Conservation (phyloP, 2,113 vertebrate genomes). For the Vanacampus margaritifer region DNA sequence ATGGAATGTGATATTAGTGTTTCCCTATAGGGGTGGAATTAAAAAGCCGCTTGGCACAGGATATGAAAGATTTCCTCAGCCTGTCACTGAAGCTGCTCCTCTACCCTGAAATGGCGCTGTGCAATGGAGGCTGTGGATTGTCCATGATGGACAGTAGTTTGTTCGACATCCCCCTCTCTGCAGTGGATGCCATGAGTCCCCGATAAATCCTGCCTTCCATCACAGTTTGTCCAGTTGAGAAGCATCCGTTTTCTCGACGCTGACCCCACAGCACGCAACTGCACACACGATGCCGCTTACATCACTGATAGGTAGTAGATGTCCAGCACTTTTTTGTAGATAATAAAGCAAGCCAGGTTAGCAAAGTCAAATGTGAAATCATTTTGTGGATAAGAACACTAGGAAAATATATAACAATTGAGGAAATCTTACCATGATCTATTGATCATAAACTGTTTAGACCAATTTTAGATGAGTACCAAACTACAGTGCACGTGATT, state of each 20-base stretch:
- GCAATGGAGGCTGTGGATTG: neutral
- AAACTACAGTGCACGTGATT: neutral
- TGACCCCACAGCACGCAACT: no score
- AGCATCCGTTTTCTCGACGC: neutral
- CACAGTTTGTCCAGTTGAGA: no score
- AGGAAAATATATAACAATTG: neutral
- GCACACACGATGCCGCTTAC: neutral
- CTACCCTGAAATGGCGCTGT: neutral
- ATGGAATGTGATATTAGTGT: no score
- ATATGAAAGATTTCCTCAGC: no score
- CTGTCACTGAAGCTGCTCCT: no score
- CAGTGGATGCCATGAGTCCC: neutral
- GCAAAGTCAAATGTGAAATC: neutral
- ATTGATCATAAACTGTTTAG: neutral
- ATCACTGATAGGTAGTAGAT: no score
- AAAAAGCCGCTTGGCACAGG: no score
- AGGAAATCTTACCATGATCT: neutral
- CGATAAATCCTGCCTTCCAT: neutral
- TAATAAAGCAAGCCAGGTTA: neutral
- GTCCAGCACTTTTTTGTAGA: neutral
- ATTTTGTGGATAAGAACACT: neutral
- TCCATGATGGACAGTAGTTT: neutral
- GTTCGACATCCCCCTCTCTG: neutral
- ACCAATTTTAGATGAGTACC: neutral
- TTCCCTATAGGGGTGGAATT: no score